Evolutionary conservation across 1,140 invertebrate genomes (phyloP), one percentile per base, ranked within the genome.

Genomic region (Akabosia matsudoensis): DNA sequence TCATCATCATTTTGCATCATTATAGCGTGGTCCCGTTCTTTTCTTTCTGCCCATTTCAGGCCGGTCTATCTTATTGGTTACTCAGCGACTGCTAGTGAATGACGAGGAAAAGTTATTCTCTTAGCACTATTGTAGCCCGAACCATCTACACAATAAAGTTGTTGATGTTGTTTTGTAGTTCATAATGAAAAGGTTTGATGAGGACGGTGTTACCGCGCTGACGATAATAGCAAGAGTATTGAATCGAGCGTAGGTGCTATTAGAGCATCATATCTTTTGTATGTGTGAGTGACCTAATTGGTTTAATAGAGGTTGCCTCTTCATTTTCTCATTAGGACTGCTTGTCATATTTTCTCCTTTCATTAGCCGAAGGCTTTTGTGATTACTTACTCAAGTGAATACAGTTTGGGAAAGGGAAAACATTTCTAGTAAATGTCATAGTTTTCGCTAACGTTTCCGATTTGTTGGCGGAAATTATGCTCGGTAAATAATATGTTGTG

Each of bases 281-380:
- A 61, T 67, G 1, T 67, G 31, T 31, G 54, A 61, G 24, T 61
- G 54, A 61, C 54, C 54, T 61, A 61, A 61, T 61, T 61, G 54
- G 54, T 22, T 61, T 61, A 61, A n/a, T 24, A 61, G 54, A 61
- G 14, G 14, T 4, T 61, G 14, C 7, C 24, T 61, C 14, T 61
- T 61, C 54, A 61, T 61, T 61, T 61, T 61, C 54, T 61, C 54
- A 61, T 61, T 61, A 61, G 54, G 13, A 22, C 24, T 10, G 37
- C 37, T 61, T 61, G 54, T 61, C 54, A 61, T 61, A n/a, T 61
- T 61, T 61, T 61, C 54, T 61, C 54, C 54, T 61, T 61, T 45
- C 37, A 18, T 45, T 45, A 45, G 18, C 37, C 37, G 18, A 7
- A 45, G 18, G 7, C 18, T 45, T 45, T 45, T 45, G 37, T 10